Conservation (phyloP, 2,888 invertebrate species). For the Rosalia funebris region DNA sequence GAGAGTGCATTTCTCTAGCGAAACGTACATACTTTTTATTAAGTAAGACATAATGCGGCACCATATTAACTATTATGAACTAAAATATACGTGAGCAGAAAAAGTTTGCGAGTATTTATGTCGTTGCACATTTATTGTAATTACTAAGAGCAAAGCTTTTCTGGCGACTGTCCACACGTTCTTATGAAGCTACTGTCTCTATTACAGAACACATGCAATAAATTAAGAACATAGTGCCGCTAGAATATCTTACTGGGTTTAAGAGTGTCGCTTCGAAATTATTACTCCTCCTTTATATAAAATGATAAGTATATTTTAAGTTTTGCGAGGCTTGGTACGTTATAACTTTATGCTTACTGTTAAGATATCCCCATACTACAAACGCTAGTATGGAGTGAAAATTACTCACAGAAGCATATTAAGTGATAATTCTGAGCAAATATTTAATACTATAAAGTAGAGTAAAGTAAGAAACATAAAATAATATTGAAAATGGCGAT, state of each 20-base stretch:
- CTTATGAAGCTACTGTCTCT: conserved; percentile 59
- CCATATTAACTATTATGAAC: conserved; percentile 41
- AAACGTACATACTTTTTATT: conserved; percentile 29
- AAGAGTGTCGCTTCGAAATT: conserved; percentile 37
- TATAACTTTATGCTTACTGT: conserved; percentile 10
- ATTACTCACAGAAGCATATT: too few species aligned
- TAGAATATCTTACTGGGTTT: conserved; percentile 57
- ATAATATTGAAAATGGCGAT: too few species aligned
- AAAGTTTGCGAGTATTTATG: conserved; percentile 48
- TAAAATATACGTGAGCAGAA: conserved; percentile 43
- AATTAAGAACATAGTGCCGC: conserved; percentile 54
- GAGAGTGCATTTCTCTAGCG: not conserved
- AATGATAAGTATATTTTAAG: conserved; percentile 23
- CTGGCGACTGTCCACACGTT: conserved; percentile 62
- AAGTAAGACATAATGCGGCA: conserved; percentile 35
- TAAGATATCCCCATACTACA: not conserved
- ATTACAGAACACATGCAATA: conserved; percentile 60
- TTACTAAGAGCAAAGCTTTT: conserved; percentile 58
- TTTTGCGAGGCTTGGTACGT: conserved; percentile 15
- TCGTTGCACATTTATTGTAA: conserved; percentile 58
- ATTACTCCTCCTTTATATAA: conserved; percentile 25
- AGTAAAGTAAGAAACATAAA: too few species aligned
- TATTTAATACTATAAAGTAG: too few species aligned
- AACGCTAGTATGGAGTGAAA: too few species aligned
- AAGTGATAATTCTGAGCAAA: too few species aligned